Evolutionary conservation across 2,797 vertebrate genomes (phyloP).

Genomic region (Petrocephalus sullivani): DNA sequence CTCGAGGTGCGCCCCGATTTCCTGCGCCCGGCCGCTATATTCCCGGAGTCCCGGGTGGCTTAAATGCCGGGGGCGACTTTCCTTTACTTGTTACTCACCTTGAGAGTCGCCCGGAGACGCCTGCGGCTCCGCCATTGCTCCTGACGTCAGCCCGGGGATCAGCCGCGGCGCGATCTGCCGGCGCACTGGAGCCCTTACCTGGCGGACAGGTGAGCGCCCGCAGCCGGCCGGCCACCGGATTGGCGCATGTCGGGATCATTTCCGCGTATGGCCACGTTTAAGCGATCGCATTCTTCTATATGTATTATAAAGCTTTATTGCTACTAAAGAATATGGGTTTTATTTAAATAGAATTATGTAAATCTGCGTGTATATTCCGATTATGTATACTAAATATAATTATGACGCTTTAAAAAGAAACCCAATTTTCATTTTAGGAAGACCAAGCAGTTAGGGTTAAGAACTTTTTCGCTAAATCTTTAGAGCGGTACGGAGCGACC

Average conservation of each 20-base stretch:
- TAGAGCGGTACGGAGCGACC: background rate
- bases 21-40: background rate
- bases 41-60: background rate
- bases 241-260: background rate
- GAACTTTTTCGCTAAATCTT: background rate
- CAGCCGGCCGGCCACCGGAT: background rate
- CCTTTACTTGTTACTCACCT: conserved; percentile 51
- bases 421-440: background rate
- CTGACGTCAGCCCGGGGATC: conserved; percentile 68
- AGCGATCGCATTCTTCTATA: background rate
- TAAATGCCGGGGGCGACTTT: background rate
- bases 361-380: background rate
- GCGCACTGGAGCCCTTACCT: conserved; percentile 35
- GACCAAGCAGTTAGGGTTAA: background rate
- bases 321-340: background rate
- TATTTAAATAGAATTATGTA: background rate
- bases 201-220: conserved; percentile 50
- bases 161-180: conserved; percentile 18
- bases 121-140: conserved; percentile 74
- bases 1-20: background rate
- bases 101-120: conserved; percentile 61
- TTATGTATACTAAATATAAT: background rate
- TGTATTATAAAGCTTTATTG: background rate
- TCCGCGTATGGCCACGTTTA: background rate
- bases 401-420: background rate